phyloP scores from a whole-genome alignment of 2,113 vertebrate species.

The Cervus canadensis region DNA sequence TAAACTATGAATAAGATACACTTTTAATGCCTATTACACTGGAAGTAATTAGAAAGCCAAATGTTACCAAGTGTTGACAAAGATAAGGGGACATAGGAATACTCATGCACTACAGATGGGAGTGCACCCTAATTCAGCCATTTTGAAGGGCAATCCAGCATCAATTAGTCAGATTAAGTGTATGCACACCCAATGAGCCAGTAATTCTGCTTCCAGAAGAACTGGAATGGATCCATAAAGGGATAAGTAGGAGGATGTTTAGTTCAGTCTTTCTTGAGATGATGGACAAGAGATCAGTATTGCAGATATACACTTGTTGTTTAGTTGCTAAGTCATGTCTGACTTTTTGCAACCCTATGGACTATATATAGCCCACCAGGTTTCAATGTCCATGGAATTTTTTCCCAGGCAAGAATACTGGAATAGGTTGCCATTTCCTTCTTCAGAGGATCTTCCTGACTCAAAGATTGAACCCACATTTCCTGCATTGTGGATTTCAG shows the following conservation, averaged over 20 bases:
- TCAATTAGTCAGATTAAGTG: not conserved
- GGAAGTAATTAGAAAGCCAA: conserved; percentile 3
- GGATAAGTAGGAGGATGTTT: not conserved
- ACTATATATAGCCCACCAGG: not conserved
- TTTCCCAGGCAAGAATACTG: not conserved
- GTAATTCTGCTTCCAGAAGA: not conserved
- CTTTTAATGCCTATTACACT: not conserved
- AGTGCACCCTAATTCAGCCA: not conserved
- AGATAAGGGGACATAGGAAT: not conserved
- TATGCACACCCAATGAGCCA: not conserved
- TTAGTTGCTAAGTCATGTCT: not conserved
- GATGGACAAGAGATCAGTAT: not conserved
- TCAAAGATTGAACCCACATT: not conserved
- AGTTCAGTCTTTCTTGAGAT: not conserved
- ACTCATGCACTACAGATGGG: not conserved
- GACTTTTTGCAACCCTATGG: not conserved
- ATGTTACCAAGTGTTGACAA: not conserved
- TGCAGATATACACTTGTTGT: not conserved
- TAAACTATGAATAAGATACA: not conserved
- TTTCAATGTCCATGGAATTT: not conserved
- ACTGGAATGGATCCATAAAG: not conserved
- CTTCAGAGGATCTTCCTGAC: not conserved
- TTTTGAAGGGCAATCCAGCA: not conserved
- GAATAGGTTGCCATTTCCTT: not conserved
- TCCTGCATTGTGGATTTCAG: not conserved